Evolutionary conservation across 2,888 invertebrate genomes (phyloP), one percentile per base, ranked within the genome.

Genomic region (Himalopsyche kuldschensis): DNA sequence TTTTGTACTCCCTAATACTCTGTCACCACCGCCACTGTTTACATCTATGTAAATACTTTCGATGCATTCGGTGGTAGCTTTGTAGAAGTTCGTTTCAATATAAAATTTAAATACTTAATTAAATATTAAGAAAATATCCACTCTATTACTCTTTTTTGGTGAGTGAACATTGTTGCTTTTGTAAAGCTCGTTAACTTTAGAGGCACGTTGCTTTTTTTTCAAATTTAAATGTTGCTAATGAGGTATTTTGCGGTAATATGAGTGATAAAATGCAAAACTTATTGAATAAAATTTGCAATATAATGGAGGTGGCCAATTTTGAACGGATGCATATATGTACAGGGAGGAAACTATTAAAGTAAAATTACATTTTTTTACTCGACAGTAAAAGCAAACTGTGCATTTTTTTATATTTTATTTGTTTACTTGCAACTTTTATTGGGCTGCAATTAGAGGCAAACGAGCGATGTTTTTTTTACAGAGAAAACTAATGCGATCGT

Each of bases 371-470:
- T 30, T 63, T 82, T 82, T 82, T 76, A 79, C 55, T 55, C 55
- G 32, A 63, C 48, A 79, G 63, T 55, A 32, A 35, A 47, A 79
- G 79, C 79, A 30, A 35, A 80, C 79, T 79, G 55, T 79, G 75
- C 80, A 84, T 84, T 82, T 84, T 82, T 82, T 78, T 63, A n/a
- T 47, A 82, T 78, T 82, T 78, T 79, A 75, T 82, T 55, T 46
- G 78, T 82, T 81, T 82, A 82, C 79, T 84, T 81, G 84, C 75
- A 17, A 79, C 76, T 81, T 63, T 80, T 84, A 79, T 76, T 77
- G 82, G 35, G 55, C 63, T 20, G 69, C 41, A 32, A 80, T 80
- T 80, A 80, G 41, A 41, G 27, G 32, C 31, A 41, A 75, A 79
- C 35, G 32, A 20, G 79, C n/a, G 75, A 75, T 46, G 46, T 69